phyloP scores from a whole-genome alignment of 2,797 vertebrate genomes.

The Scarus forsteni region DNA sequence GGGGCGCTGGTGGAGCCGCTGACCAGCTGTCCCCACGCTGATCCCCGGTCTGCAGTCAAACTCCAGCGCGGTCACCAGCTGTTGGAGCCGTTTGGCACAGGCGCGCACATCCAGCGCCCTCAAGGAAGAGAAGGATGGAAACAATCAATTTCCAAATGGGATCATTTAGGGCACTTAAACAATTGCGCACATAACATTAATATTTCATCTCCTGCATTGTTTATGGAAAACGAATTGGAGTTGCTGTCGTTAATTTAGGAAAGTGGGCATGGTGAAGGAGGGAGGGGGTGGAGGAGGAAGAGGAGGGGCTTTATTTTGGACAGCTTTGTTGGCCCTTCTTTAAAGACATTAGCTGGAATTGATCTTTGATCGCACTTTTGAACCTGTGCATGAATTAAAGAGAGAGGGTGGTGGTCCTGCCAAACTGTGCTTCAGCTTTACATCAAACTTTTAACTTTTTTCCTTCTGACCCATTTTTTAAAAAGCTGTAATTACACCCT shows the following conservation, averaged over 20 bases:
- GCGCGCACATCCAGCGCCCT: conserved; percentile 86
- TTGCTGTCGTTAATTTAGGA: conserved; percentile 71
- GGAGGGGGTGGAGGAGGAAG: too few relatives aligned
- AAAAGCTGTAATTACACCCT: neutral
- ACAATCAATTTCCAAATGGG: conserved; percentile 91
- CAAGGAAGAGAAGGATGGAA: conserved; percentile 81
- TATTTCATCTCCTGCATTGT: conserved; percentile 88
- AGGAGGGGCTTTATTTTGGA: conserved; percentile 43
- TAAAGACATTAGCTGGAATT: conserved; percentile 58
- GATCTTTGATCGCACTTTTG: conserved; percentile 54
- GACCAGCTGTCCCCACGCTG: conserved; percentile 92
- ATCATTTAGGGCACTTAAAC: conserved; percentile 93
- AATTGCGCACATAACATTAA: conserved; percentile 89
- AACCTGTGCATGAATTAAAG: neutral
- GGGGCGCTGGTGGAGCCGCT: conserved; percentile 78
- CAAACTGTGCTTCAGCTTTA: neutral
- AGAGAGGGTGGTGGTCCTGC: neutral
- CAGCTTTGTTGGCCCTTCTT: conserved; percentile 54
- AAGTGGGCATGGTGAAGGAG: conserved; percentile 43
- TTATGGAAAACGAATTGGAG: conserved; percentile 78
- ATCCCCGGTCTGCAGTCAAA: conserved; percentile 82
- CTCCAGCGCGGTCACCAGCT: conserved; percentile 92
- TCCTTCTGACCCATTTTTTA: neutral
- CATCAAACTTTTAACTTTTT: conserved; percentile 5
- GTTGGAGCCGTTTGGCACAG: conserved; percentile 87